Conservation (phyloP, 2,113 vertebrate species). For the Actenoides hombroni region DNA sequence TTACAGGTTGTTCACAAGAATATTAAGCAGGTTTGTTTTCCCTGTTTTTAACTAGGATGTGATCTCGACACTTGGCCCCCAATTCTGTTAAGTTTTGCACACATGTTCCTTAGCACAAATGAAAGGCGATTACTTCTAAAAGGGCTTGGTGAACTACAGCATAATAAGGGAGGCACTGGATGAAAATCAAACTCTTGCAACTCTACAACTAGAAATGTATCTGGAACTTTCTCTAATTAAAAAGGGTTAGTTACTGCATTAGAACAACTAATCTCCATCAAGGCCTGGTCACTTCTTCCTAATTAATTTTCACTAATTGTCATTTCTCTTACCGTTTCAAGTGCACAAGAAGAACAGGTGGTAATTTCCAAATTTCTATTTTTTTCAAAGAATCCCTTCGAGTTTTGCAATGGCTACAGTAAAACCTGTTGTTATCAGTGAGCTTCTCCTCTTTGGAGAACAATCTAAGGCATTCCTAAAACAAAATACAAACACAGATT, state of each 20-base stretch:
- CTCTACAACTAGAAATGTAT: not conserved
- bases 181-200: not conserved
- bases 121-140: not conserved
- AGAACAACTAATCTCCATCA: not conserved
- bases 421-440: slow-evolving; percentile 95
- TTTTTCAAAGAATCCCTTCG: slow-evolving; percentile 95
- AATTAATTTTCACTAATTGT: not conserved
- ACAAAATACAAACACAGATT: not conserved
- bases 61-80: not conserved
- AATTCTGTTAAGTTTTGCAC: not conserved
- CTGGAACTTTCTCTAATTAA: not conserved
- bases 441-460: slow-evolving; percentile 97
- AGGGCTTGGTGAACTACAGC: not conserved
- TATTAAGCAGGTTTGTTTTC: not conserved
- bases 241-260: not conserved
- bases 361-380: slow-evolving; percentile 98
- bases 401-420: slow-evolving; percentile 94
- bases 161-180: not conserved
- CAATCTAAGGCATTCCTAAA: slow-evolving; percentile 93
- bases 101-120: not conserved
- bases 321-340: slow-evolving; percentile 86
- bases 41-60: not conserved
- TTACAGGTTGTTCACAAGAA: not conserved
- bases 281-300: not conserved
- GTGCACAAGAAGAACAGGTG: slow-evolving; percentile 93